Base-by-base conservation (phyloP, 2,113 vertebrate species). In the Cinclus cinclus region DNA sequence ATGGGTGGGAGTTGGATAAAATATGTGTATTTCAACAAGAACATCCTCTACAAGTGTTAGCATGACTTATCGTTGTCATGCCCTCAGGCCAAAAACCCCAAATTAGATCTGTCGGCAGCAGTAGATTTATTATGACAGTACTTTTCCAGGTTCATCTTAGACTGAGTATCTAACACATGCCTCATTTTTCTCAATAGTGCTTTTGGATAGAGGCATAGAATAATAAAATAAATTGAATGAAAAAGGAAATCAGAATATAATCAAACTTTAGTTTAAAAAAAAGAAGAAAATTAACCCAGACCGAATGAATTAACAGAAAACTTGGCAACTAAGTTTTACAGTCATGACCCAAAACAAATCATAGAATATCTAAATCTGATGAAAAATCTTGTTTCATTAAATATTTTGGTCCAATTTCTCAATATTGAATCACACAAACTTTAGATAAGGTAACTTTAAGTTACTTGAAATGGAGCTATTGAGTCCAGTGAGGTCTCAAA, bases 31-130 rank as follows among this genome's bases (percentile, higher is more conserved):
- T 94, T 92, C 59, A 64, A 52, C 2, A 11, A 23, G 41, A 92
- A 93, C 58, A 44, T 76, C 47, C 39, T 81, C 62, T 87, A 82
- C 81, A 84, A 89, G 90, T 89, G 74, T 87, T 85, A 87, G 62
- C 90, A 75, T 44, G 90, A 84, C 8, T 94, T 91, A 44, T 14
- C 21, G 0, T 42, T 58, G 47, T 71, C 69, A 68, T 4, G 7
- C 65, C 84, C 65, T 79, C 44, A 41, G 41, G 70, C 56, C 10
- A 82, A 85, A 82, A 67, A 59, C 6, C 14, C 58, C 44, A 87
- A 79, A 52, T 52, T 55, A 63, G 44, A 64, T 71, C 39, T 84
- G 31, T 78, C 13, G n/a, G 19, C 60, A 93, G 13, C 15, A 68
- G 23, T 22, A 55, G 19, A 75, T 56, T 84, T 87, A 59, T 87